Evolutionary conservation across 2,888 invertebrate species (phyloP), one percentile per base, ranked within the genome.

Genomic region (Perithous albicinctus): DNA sequence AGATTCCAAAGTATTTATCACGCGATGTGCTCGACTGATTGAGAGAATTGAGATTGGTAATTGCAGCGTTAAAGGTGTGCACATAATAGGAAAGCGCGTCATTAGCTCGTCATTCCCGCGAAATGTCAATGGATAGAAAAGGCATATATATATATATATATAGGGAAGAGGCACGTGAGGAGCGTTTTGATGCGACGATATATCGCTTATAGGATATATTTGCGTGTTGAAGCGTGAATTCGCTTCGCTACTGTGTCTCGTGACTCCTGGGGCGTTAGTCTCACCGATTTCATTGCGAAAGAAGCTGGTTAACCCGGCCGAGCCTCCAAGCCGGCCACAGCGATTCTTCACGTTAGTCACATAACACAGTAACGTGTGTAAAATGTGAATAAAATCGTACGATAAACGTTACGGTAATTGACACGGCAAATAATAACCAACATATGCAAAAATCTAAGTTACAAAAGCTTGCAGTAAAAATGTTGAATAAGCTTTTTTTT

Each of bases 241-340:
- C 20, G 38, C 26, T n/a, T 67, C 46, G 67, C 67, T 77, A 81
- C 77, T 26, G 80, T 69, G 61, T 77, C 72, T 72, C 75, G 48
- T 64, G n/a, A 70, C 23, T 72, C 66, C 26, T 61, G 23, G 80
- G 78, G 73, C 63, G 66, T 48, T 18, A 72, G 35, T 74, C 43
- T 67, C 66, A 73, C 80, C 56, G 80, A 64, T 63, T 46, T 43
- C 54, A 48, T 80, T 76, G 70, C 75, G 80, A 64, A 80, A 80
- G 56, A 41, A 74, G 1, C 15, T 26, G 15, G n/a, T 54, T 54
- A 26, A 54, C 54, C 26, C 41, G 43, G 74, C 66, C 32, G 56
- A 70, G 70, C 76, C 76, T 26, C 48, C 48, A 20, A 10, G 15
- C 1, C 48, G 48, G 7, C 7, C 23, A 8, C 10, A 51, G 48